Percentiles rank a stretch among this genome's conserved stretches.
These are phyloP conservation scores for Spodoptera picta DNA, from an alignment of 2,888 invertebrate genomes.

Conservation along the genomic window DNA sequence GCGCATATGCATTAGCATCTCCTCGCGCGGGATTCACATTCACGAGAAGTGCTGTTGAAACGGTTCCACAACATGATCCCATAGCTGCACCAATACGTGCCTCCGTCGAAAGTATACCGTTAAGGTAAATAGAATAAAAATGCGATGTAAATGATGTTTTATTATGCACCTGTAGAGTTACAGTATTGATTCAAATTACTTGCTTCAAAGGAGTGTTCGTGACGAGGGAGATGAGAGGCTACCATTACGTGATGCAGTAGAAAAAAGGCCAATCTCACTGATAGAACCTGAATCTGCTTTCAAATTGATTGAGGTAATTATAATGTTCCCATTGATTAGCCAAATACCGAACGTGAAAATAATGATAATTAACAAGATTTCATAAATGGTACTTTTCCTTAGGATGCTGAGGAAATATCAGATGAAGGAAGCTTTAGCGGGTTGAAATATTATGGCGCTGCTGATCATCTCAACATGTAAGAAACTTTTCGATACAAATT, in stretches of 20 bases:
- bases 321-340: too few species aligned
- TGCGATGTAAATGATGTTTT: slow-evolving; percentile 21
- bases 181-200: slow-evolving; percentile 22
- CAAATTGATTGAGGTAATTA: slow-evolving; percentile 70
- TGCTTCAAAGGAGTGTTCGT: slow-evolving; percentile 71
- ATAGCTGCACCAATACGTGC: slow-evolving; percentile 90
- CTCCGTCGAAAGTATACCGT: slow-evolving; percentile 93
- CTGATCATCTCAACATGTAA: slow-evolving; percentile 81
- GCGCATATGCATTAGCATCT: slow-evolving; percentile 69
- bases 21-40: slow-evolving; percentile 74
- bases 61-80: slow-evolving; percentile 78
- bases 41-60: slow-evolving; percentile 77
- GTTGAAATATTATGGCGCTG: slow-evolving; percentile 81
- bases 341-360: too few species aligned
- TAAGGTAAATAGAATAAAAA: slow-evolving; percentile 70
- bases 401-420: slow-evolving; percentile 71
- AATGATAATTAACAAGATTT: neutral
- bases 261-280: slow-evolving; percentile 86
- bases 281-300: slow-evolving; percentile 69
- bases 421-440: slow-evolving; percentile 52
- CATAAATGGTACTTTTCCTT: slow-evolving; percentile 15
- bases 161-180: slow-evolving; percentile 33
- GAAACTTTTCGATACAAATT: slow-evolving; percentile 26
- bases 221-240: slow-evolving; percentile 84
- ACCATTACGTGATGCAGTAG: slow-evolving; percentile 92